Percentiles rank a stretch among this genome's conserved stretches.
Conservation (phyloP, 2,888 invertebrate genomes). For the Cryptocephalus moraei region DNA sequence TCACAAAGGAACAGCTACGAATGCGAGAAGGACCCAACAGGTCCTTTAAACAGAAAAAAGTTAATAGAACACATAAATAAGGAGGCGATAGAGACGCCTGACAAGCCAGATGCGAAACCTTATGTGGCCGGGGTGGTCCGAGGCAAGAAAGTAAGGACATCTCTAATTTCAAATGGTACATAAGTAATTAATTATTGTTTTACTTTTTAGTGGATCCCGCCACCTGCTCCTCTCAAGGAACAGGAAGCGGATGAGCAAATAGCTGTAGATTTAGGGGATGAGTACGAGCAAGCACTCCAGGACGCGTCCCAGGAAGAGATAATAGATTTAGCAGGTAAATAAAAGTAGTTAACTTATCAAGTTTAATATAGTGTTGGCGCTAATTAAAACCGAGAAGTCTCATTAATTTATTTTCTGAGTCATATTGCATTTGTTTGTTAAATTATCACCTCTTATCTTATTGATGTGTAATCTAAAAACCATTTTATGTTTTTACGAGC, state of each 20-base stretch:
- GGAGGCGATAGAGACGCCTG: constrained; percentile 95
- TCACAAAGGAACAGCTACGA: constrained; percentile 92
- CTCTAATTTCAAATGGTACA: not conserved
- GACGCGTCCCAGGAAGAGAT: constrained; percentile 91
- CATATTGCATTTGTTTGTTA: too few relatives aligned
- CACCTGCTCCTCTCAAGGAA: constrained; percentile 58
- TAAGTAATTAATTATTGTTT: not conserved
- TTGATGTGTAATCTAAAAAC: too few relatives aligned
- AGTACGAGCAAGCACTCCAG: constrained; percentile 83
- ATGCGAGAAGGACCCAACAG: constrained; percentile 91
- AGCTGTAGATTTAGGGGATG: constrained; percentile 86
- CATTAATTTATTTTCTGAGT: not conserved
- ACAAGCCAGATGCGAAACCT: constrained; percentile 92
- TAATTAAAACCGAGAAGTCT: not conserved
- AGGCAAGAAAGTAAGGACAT: constrained; percentile 69
- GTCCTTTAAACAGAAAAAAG: constrained; percentile 90
- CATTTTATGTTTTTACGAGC: too few relatives aligned
- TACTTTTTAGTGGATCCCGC: constrained; percentile 65
- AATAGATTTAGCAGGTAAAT: constrained; percentile 87
- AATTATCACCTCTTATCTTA: too few relatives aligned
- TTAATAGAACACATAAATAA: constrained; percentile 95
- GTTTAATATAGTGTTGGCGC: not conserved
- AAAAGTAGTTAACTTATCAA: not conserved
- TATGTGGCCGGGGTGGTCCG: constrained; percentile 82
- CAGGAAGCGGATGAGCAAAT: constrained; percentile 85